Evolutionary conservation across 2,113 vertebrate genomes (phyloP), one percentile per base, ranked within the genome.

Genomic region (Turdus rufiventris): DNA sequence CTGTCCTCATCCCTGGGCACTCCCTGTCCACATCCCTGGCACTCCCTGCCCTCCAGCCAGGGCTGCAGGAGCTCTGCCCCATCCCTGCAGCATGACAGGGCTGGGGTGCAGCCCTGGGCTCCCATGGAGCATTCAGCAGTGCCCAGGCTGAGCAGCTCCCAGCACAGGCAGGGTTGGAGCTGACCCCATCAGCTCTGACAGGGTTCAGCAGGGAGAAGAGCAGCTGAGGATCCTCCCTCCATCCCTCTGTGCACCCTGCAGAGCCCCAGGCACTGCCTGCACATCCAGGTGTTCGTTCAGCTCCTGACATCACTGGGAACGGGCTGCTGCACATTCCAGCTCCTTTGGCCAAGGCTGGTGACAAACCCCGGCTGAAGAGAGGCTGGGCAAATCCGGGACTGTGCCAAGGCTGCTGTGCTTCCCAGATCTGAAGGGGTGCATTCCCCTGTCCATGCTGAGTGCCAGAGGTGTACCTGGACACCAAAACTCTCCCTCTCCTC

Each of bases 281-380:
- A 78, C 20, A 18, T 36, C 62, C 88, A 96, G 91, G 78, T n/a
- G n/a, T n/a, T n/a, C 85, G 94, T 75, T 93, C 28, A 76, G 74
- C 91, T 82, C 80, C 28, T 18, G 51, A 26, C 26, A 19, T n/a
- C 94, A 40, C 78, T 33, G 95, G 95, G 86, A 82, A 95, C 93
- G 76, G 2, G 4, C 66, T 79, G 75, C 89, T 81, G 20, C 34
- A 68, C 88, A 86, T 89, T 96, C 91, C 96, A 97, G 89, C 91
- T 93, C 91, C 8, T 81, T 93, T 97, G 96, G 97, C 96, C 90
- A 29, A 24, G 71, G 57, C 50, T 78, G 93, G 72, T 83, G 93
- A 90, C 68, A 78, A 97, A 93, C 20, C 7, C 23, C 48, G 65
- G 14, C n/a, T 92, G 62, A 95, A 93, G 65, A 42, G 57, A 94